Evolutionary conservation across 2,888 invertebrate genomes (phyloP), one percentile per base, ranked within the genome.

Genomic region (Sinodicranocentrus sp.): DNA sequence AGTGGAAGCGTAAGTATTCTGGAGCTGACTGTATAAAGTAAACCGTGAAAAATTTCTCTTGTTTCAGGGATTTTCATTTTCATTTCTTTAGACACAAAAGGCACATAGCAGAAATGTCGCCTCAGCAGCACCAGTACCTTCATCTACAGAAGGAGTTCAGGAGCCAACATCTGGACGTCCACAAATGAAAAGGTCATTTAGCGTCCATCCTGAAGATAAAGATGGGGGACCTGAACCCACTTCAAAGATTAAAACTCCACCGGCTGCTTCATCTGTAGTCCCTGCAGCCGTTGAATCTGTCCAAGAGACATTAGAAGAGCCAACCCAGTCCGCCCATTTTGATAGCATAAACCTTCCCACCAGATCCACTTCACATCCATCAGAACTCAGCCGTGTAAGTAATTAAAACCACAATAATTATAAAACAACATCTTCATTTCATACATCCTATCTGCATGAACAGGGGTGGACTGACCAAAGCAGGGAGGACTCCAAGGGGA

Each of bases 401-500:
- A 21, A 43, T 44, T 57, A 28, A 13, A 26, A 26, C 10, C 17
- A 17, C 26, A 23, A 43, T 28, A 17, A 26, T 19, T 26, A 6
- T 25, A 15, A 52, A 33, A 1, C 57, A 19, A 71, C 54, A 57
- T 39, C 57, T 52, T 70, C 68, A 52, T 70, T 52, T 70, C 68
- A 52, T 70, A 21, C 68, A 52, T 26, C 2, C 67, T 25, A 48
- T 70, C 68, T 48, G 2, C 33, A 15, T 23, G 19, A 39, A 57
- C 52, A 86, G 87, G 85, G 85, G 44, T 88, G 87, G 88, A 84
- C 86, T 17, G 87, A 87, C 63, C 87, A 85, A 33, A 88, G 88
- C 78, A 82, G 88, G 76, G 89, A 88, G 73, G 88, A 88, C 63
- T 88, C 88, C 6, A 88, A 88, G 78, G 88, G 88, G 15, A 88